Evolutionary conservation across 2,888 invertebrate species (phyloP), one percentile per base, ranked within the genome.

Genomic region (Tetranychus truncatus): DNA sequence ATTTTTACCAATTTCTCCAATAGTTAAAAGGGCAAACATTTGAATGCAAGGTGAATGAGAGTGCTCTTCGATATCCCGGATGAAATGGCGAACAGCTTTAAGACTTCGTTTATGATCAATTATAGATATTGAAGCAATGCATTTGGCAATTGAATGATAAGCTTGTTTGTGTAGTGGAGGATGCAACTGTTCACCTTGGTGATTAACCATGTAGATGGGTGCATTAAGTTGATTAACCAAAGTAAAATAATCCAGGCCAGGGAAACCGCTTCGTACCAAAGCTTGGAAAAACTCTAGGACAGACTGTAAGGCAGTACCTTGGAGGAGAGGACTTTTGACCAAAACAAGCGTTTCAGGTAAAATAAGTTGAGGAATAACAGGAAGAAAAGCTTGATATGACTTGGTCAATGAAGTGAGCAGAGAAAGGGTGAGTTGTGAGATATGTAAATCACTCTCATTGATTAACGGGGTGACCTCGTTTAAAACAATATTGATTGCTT

Each of bases 1-100:
- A 81, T 93, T 91, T 78, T 92, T 87, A 7, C 99, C 99, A 80
- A 99, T 95, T 86, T 99, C 99, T 0, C 97, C 99, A 79, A 99
- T 89, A 34, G 96, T 92, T 46, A 97, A 85, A 76, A 99, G 85
- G 44, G 95, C 91, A 85, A 99, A 96, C 80, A 96, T 89, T 81
- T 91, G 89, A 79, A 93, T 90, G 1, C 90, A 88, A 82, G 93
- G 92, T 76, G 85, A 86, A 76, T 87, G 78, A 85, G 72, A 88
- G 71, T 77, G 75, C 76, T 82, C 82, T 79, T 81, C 81, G n/a
- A 84, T 81, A 79, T 84, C 83, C 76, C 80, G 80, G 24, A 84
- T 81, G 79, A 84, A 83, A 78, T 82, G 82, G 46, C 80, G 75
- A 34, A 84, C 83, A 45, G 85, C 83, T 20, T 86, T 86, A 34